Conservation (phyloP, 2,113 vertebrate species). For the Anolis carolinensis region DNA sequence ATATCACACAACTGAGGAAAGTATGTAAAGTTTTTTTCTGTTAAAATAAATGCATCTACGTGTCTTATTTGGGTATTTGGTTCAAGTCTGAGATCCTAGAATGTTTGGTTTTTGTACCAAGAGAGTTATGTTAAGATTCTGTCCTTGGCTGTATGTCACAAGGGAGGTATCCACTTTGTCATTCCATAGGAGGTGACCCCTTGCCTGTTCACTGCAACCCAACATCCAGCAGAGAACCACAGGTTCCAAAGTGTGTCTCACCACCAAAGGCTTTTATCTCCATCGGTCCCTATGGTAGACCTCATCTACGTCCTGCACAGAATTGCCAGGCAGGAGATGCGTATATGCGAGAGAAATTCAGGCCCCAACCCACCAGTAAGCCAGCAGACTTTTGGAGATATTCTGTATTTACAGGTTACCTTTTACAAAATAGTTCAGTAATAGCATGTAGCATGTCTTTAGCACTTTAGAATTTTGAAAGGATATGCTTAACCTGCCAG, state of each 20-base stretch:
- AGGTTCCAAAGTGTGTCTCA: constrained; percentile 27
- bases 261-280: constrained; percentile 10
- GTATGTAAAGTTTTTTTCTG: not conserved
- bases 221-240: constrained; percentile 55
- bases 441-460: not conserved
- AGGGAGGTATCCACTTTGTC: not conserved
- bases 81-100: not conserved
- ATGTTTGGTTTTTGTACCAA: not conserved
- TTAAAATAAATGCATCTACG: not conserved
- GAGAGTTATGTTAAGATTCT: not conserved
- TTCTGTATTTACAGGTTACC: not conserved
- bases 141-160: not conserved
- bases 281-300: constrained; percentile 44
- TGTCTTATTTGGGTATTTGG: not conserved
- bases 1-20: not conserved
- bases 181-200: constrained; percentile 75
- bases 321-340: constrained; percentile 83
- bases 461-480: not conserved
- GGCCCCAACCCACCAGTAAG: constrained; percentile 81
- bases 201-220: constrained; percentile 74
- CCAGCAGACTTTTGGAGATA: not conserved
- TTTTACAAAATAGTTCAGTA: not conserved
- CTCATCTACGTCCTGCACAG: constrained; percentile 80
- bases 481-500: not conserved
- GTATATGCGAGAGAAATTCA: constrained; percentile 85